A percentile compares a stretch with the other conserved stretches of the same genome.
phyloP scores from a whole-genome alignment of 1,140 invertebrate species.

The Pemphigus obesinymphae region DNA sequence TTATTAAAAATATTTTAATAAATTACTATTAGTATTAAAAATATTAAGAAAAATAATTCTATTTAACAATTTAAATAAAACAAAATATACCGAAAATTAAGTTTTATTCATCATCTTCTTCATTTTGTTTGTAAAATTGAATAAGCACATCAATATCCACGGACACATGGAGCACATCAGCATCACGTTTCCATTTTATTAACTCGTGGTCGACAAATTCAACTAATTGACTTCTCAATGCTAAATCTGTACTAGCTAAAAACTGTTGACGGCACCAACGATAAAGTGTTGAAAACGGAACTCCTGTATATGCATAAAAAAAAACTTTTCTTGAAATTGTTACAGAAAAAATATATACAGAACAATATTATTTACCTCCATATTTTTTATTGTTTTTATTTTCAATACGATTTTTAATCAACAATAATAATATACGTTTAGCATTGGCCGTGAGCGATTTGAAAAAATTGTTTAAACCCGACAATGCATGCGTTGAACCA shows the following conservation, averaged over 20 bases:
- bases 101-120: conserved; percentile 15
- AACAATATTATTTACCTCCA: conserved; percentile 57
- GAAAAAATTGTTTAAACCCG: conserved; percentile 83
- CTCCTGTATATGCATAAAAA: conserved; percentile 58
- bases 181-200: conserved; percentile 70
- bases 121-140: conserved; percentile 28
- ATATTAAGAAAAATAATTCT: background rate
- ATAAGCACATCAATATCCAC: conserved; percentile 64
- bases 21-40: conserved; percentile 1
- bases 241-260: conserved; percentile 82
- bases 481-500: conserved; percentile 70
- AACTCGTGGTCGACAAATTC: conserved; percentile 93
- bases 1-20: conserved; percentile 16
- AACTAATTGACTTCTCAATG: conserved; percentile 78
- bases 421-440: conserved; percentile 75
- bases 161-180: conserved; percentile 75
- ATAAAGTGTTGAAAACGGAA: conserved; percentile 83
- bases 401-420: conserved; percentile 74
- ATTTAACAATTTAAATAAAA: background rate
- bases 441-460: conserved; percentile 82
- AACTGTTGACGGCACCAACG: conserved; percentile 76
- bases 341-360: background rate
- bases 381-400: conserved; percentile 66
- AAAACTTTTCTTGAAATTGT: conserved; percentile 14
- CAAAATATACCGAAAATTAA: background rate